These are phyloP conservation scores for Darevskia nairensis DNA, from an alignment of 2,797 vertebrate genomes.

Conservation along the genomic window DNA sequence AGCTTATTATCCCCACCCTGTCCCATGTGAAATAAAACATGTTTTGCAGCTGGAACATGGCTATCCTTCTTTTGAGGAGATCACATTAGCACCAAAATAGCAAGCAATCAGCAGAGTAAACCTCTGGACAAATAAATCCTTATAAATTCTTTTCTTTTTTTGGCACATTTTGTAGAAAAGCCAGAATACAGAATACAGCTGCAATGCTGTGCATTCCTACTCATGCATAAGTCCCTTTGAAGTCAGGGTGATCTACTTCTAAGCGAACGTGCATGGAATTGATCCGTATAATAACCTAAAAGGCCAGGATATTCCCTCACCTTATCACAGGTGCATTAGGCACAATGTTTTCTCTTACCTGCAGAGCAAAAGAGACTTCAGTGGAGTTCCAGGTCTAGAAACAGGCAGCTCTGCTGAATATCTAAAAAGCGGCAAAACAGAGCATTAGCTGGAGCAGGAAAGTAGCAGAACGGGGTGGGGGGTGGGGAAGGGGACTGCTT, in stretches of 20 bases:
- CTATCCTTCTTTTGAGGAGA: background rate
- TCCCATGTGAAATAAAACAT: background rate
- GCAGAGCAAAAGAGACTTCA: too few relatives aligned
- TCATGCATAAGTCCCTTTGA: background rate
- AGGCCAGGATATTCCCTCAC: too few relatives aligned
- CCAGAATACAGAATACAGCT: too few relatives aligned
- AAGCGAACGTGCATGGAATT: background rate
- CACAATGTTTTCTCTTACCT: too few relatives aligned
- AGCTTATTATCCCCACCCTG: background rate
- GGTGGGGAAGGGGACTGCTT: too few relatives aligned
- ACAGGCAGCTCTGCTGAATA: background rate
- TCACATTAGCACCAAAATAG: background rate
- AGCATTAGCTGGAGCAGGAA: background rate
- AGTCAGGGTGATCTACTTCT: background rate
- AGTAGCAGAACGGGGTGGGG: background rate
- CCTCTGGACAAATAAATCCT: background rate
- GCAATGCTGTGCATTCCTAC: background rate
- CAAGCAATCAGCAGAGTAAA: background rate
- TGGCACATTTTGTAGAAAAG: background rate
- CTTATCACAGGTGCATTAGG: background rate
- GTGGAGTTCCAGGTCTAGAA: too few relatives aligned
- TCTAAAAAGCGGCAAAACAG: background rate
- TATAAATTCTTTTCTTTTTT: background rate
- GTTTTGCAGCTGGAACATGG: too few relatives aligned
- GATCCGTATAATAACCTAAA: background rate